Evolutionary conservation across 1,140 invertebrate species (phyloP).

Genomic region (Homarus americanus): DNA sequence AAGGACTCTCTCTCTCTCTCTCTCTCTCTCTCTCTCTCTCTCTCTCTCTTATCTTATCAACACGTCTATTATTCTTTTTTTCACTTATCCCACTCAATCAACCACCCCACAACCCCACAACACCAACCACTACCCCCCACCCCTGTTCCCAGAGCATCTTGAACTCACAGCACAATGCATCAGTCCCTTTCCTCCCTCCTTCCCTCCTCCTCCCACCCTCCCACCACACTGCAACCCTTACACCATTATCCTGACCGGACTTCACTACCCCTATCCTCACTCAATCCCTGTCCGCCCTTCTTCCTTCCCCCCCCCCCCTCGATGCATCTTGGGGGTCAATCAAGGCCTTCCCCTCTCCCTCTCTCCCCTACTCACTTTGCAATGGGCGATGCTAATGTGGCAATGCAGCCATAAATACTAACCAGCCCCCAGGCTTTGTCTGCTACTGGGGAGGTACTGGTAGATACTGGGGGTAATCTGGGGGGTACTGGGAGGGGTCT

Average conservation of each 20-base stretch:
- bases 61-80: no score
- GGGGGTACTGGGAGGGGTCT: no score
- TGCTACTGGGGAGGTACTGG: not conserved
- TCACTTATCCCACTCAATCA: no score
- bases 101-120: not conserved
- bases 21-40: no score
- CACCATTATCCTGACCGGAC: conserved; percentile 8
- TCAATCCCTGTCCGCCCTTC: not conserved
- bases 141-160: not conserved
- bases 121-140: not conserved
- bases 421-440: not conserved
- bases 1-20: no score
- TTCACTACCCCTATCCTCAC: no score
- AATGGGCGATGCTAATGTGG: conserved; percentile 48
- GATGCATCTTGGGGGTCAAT: not conserved
- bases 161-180: not conserved
- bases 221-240: conserved; percentile 6
- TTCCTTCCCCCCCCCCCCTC: not conserved
- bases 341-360: not conserved
- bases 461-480: no score
- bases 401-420: conserved; percentile 58
- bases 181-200: no score
- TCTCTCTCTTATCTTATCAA: no score
- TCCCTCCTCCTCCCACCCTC: no score
- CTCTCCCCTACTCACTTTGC: not conserved